phyloP scores from a whole-genome alignment of 2,888 invertebrate species.

The Drosophila colorata region DNA sequence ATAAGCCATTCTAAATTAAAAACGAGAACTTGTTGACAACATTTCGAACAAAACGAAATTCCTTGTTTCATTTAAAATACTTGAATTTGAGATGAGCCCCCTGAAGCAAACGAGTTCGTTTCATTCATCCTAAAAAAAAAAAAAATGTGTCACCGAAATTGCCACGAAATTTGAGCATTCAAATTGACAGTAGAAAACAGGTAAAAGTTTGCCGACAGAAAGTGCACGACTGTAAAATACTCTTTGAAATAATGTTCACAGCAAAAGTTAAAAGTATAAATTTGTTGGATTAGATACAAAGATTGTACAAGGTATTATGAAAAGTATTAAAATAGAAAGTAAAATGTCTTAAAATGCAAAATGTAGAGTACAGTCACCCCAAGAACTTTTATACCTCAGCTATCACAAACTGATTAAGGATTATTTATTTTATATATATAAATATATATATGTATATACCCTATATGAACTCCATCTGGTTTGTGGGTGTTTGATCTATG shows the following conservation, averaged over 20 bases:
- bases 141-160: slow-evolving; percentile 66
- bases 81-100: slow-evolving; percentile 27
- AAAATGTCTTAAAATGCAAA: too few relatives aligned
- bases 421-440: too few relatives aligned
- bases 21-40: slow-evolving; percentile 39
- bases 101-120: slow-evolving; percentile 5
- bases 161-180: slow-evolving; percentile 39
- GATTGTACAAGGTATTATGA: too few relatives aligned
- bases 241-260: background rate
- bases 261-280: too few relatives aligned
- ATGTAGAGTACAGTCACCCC: too few relatives aligned
- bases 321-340: too few relatives aligned
- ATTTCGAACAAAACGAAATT: slow-evolving; percentile 34
- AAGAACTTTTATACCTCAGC: too few relatives aligned
- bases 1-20: slow-evolving; percentile 29
- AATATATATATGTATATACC: too few relatives aligned
- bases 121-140: slow-evolving; percentile 18
- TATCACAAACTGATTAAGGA: too few relatives aligned
- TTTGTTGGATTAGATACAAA: too few relatives aligned
- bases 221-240: slow-evolving; percentile 10
- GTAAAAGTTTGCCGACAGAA: background rate
- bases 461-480: background rate
- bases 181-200: slow-evolving; percentile 24
- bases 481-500: slow-evolving; percentile 9
- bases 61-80: slow-evolving; percentile 42